Evolutionary conservation across 30 jellyfish, hydroid and myxozoan genomes (phyloP).

Genomic region (Cassiopea xamachana): DNA sequence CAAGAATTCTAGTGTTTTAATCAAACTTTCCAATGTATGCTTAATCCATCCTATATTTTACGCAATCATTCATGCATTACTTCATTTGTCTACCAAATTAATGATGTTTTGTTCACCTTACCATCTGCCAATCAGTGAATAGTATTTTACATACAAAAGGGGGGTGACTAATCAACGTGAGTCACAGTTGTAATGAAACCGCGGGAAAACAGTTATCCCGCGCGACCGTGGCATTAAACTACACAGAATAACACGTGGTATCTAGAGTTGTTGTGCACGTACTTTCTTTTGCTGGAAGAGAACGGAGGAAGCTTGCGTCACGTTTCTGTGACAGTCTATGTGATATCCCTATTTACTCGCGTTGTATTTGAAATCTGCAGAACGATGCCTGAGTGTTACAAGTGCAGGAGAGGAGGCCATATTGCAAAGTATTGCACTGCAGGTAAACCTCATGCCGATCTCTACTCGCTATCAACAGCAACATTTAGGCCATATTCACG

Average conservation of each 20-base stretch:
- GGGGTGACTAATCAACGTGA: neutral
- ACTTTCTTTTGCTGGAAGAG: slow-evolving; percentile 13
- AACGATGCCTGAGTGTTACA: slow-evolving; percentile 84
- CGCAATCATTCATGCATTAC: too few species aligned
- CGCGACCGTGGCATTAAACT: neutral
- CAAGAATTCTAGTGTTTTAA: too few species aligned
- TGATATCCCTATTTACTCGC: slow-evolving; percentile 2
- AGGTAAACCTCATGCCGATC: neutral
- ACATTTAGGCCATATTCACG: slow-evolving; percentile 13
- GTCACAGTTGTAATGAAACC: neutral
- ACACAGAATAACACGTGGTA: slow-evolving; percentile 45
- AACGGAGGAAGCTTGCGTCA: neutral
- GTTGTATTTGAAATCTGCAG: neutral
- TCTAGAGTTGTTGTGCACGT: slow-evolving; percentile 8
- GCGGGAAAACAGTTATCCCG: slow-evolving; percentile 24
- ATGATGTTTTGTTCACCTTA: too few species aligned
- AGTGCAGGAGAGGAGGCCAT: slow-evolving; percentile 94
- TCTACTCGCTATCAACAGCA: neutral
- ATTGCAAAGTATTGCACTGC: slow-evolving; percentile 73
- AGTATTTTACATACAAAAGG: too few species aligned
- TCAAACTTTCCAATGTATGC: too few species aligned
- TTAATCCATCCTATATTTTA: too few species aligned
- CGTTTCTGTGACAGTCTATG: neutral
- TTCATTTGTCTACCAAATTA: too few species aligned
- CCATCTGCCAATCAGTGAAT: too few species aligned